Evolutionary conservation across 2,888 invertebrate genomes (phyloP).

Genomic region (Abrostola tripartita): DNA sequence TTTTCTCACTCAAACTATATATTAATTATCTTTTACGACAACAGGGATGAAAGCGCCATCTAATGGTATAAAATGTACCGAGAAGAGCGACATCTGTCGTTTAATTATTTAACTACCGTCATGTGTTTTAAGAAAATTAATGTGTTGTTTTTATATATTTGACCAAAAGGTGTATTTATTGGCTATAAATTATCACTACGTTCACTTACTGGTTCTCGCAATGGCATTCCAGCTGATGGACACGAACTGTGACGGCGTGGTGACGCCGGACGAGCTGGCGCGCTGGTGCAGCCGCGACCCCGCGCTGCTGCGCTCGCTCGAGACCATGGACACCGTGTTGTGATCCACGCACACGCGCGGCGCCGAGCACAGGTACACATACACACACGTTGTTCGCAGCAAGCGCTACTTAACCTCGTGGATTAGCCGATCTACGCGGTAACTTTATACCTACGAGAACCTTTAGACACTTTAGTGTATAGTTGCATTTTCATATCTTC

Average conservation of each 20-base stretch:
- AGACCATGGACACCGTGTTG: constrained; percentile 93
- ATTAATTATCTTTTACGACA: too few species aligned
- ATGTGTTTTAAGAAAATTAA: too few species aligned
- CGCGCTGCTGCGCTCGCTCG: constrained; percentile 90
- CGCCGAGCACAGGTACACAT: constrained; percentile 40
- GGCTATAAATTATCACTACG: neutral
- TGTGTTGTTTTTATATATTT: neutral
- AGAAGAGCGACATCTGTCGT: too few species aligned
- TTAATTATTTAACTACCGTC: too few species aligned
- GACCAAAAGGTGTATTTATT: neutral
- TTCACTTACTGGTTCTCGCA: neutral
- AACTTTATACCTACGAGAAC: neutral
- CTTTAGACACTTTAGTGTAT: too few species aligned
- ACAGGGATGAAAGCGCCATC: too few species aligned
- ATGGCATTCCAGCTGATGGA: constrained; percentile 90
- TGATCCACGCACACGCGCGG: constrained; percentile 80
- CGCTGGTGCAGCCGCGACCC: constrained; percentile 93
- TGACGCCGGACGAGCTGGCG: constrained; percentile 93
- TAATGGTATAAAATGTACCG: too few species aligned
- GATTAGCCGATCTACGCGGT: too few species aligned
- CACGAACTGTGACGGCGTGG: constrained; percentile 93
- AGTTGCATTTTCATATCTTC: too few species aligned
- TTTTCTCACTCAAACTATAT: too few species aligned
- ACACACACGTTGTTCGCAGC: neutral
- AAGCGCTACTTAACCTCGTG: too few species aligned